Evolutionary conservation across 1,140 invertebrate genomes (phyloP), one percentile per base, ranked within the genome.

Genomic region (Pectinophora gossypiella): DNA sequence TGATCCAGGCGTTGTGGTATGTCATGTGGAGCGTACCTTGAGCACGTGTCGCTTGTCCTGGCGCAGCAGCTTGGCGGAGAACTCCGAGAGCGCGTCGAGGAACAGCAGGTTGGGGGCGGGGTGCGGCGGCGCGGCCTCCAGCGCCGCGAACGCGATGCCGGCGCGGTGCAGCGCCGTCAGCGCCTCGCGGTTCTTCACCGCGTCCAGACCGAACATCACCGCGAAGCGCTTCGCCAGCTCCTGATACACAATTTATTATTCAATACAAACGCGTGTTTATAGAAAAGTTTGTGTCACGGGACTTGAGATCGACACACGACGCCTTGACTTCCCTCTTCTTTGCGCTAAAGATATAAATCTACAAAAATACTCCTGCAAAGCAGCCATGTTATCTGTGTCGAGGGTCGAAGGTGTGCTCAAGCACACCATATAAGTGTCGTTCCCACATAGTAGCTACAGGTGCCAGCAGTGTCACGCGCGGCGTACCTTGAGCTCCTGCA

Each of bases 221-320:
- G 97, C 95, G 90, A 99, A 99, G 62, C 98, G 90, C 85, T 99
- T 98, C 2, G 98, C 98, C 63, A 99, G 90, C 91, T 99, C 98
- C 88, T 89, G 68, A n/a, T 4, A 32, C n/a, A 32, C 2, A 2
- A 32, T 32, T 32, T 32, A 3, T 12, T 16, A 16, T 12, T n/a
- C n/a, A n/a, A n/a, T n/a, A n/a, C n/a, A n/a, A n/a, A n/a, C n/a
- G n/a, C n/a, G n/a, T n/a, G n/a, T n/a, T n/a, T n/a, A n/a, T n/a
- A n/a, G n/a, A n/a, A n/a, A n/a, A n/a, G n/a, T n/a, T n/a, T n/a
- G n/a, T n/a, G n/a, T n/a, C n/a, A n/a, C n/a, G n/a, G n/a, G n/a
- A n/a, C n/a, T n/a, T n/a, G n/a, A n/a, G n/a, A n/a, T n/a, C n/a
- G n/a, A n/a, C n/a, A n/a, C n/a, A n/a, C n/a, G n/a, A n/a, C n/a